Evolutionary conservation across 2,797 vertebrate genomes (phyloP).

Genomic region (Neosalanx taihuensis): DNA sequence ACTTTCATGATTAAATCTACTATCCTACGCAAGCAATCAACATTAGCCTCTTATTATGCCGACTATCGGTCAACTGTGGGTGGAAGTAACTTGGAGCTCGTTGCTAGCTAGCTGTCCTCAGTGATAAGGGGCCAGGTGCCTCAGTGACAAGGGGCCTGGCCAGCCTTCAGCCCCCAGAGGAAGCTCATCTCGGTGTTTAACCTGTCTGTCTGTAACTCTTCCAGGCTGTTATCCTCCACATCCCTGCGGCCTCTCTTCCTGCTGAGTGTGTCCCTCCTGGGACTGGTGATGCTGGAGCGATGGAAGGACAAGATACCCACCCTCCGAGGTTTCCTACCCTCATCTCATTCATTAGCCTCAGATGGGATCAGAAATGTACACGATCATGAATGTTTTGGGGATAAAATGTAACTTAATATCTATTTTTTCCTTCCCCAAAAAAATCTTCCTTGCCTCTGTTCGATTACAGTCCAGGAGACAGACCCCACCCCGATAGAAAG

Average conservation of each 20-base stretch:
- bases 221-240: constrained; percentile 91
- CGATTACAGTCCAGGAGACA: constrained; percentile 76
- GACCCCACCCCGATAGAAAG: constrained; percentile 77
- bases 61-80: background rate
- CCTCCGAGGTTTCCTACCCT: constrained; percentile 74
- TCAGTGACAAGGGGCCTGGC: too few relatives aligned
- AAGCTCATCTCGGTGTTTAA: background rate
- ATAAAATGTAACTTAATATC: background rate
- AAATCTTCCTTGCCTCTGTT: constrained; percentile 9
- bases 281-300: constrained; percentile 85
- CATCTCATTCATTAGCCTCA: background rate
- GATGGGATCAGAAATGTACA: background rate
- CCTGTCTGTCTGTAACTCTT: background rate
- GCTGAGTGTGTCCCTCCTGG: constrained; percentile 83
- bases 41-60: background rate
- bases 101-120: background rate
- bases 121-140: too few relatives aligned
- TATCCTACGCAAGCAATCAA: background rate
- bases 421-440: background rate
- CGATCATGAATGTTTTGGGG: background rate
- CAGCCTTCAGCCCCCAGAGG: too few relatives aligned
- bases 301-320: constrained; percentile 87
- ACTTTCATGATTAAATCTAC: background rate
- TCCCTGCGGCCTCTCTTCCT: constrained; percentile 90
- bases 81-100: background rate